A percentile compares a stretch with the other conserved stretches of the same genome.
phyloP scores from a whole-genome alignment of 2,113 vertebrate genomes.

The Periophthalmodon schlosseri region DNA sequence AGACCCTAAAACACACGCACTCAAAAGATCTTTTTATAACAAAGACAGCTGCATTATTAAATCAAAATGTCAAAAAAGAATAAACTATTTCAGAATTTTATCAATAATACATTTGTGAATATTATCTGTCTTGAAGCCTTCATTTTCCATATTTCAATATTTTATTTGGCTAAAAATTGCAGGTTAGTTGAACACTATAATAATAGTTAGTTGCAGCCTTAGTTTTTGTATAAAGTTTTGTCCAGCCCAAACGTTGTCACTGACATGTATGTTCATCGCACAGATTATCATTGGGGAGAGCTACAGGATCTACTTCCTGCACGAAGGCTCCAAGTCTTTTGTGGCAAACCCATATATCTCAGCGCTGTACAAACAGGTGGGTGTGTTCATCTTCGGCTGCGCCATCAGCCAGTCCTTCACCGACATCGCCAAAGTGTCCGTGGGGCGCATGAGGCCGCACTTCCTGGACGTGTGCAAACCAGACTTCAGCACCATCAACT shows the following conservation, averaged over 20 bases:
- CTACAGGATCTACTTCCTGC: constrained; percentile 85
- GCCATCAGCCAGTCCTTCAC: constrained; percentile 88
- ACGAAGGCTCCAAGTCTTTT: constrained; percentile 77
- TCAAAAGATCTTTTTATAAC: too few relatives aligned
- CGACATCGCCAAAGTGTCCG: constrained; percentile 91
- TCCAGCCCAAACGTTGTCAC: not conserved
- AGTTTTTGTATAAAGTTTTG: not conserved
- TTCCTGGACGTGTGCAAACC: constrained; percentile 90
- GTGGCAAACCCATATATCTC: constrained; percentile 91
- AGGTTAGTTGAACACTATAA: too few relatives aligned
- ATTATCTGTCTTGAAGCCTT: too few relatives aligned
- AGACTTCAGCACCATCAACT: constrained; percentile 79
- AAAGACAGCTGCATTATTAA: too few relatives aligned
- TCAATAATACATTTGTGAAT: too few relatives aligned
- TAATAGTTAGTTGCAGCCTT: too few relatives aligned
- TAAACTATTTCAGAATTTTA: too few relatives aligned
- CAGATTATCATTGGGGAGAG: constrained; percentile 87
- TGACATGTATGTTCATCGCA: not conserved
- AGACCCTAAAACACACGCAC: too few relatives aligned
- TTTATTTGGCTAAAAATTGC: too few relatives aligned
- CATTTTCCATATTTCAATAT: too few relatives aligned
- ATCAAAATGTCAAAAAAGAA: too few relatives aligned
- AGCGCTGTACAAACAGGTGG: constrained; percentile 87
- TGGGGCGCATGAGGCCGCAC: constrained; percentile 88
- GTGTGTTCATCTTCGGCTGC: constrained; percentile 85